Evolutionary conservation across 2,888 invertebrate species (phyloP).

Genomic region (Thera britannica): DNA sequence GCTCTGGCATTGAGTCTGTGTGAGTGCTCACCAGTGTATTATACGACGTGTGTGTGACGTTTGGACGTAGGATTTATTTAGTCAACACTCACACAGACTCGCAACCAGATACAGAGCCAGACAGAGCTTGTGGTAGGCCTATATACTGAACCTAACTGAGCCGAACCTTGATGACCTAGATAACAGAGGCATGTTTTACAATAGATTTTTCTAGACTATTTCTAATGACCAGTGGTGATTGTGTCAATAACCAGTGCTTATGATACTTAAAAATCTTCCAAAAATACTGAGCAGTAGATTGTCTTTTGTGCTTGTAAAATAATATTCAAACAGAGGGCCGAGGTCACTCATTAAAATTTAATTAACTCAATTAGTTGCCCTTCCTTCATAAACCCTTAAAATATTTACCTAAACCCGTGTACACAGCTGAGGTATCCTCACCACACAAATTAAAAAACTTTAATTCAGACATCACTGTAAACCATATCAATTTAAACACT

Average conservation of each 20-base stretch:
- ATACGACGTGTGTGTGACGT: too few relatives aligned
- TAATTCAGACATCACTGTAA: conserved; percentile 49
- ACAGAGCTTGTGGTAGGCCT: too few relatives aligned
- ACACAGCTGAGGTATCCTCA: conserved; percentile 52
- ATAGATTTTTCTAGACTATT: neutral
- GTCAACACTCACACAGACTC: too few relatives aligned
- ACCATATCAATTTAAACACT: conserved; percentile 42
- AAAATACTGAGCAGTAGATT: neutral
- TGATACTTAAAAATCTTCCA: neutral
- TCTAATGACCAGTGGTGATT: neutral
- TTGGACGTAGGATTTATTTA: too few relatives aligned
- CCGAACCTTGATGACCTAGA: neutral
- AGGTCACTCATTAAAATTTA: conserved; percentile 26
- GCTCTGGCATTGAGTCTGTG: too few relatives aligned
- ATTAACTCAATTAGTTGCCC: conserved; percentile 26
- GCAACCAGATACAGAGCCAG: too few relatives aligned
- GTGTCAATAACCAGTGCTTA: neutral
- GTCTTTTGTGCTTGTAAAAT: neutral
- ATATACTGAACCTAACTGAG: too few relatives aligned
- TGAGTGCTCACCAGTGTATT: too few relatives aligned
- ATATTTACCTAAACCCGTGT: conserved; percentile 65
- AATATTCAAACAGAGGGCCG: neutral
- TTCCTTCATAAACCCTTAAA: conserved; percentile 28
- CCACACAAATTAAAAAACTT: conserved; percentile 44
- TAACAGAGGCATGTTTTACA: neutral